A percentile compares a stretch with the other conserved stretches of the same genome.
Conservation (phyloP, 2,888 invertebrate genomes). For the Lycophotia porphyrea region DNA sequence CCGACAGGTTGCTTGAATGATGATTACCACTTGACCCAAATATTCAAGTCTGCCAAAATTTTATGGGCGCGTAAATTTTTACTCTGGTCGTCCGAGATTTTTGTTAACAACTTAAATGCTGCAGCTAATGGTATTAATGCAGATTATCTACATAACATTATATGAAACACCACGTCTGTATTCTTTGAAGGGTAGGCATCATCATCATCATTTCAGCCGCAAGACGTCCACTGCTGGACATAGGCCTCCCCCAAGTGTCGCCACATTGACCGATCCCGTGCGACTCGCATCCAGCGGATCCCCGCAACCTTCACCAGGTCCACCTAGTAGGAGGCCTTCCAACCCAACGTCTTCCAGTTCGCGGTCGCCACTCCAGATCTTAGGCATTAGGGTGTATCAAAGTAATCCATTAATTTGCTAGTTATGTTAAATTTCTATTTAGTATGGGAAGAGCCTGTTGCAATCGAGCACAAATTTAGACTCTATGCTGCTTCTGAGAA, state of each 20-base stretch:
- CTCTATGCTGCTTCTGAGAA: neutral
- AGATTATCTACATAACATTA: neutral
- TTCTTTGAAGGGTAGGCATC: neutral
- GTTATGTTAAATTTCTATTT: neutral
- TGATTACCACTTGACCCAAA: constrained; percentile 45
- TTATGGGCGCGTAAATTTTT: constrained; percentile 29
- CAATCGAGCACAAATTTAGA: neutral
- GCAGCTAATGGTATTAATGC: neutral
- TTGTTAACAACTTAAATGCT: neutral
- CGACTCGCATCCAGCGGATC: too few relatives aligned
- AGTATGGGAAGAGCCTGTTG: neutral
- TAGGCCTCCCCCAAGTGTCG: too few relatives aligned
- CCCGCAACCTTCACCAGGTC: too few relatives aligned
- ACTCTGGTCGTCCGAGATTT: neutral
- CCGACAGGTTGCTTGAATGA: constrained; percentile 25
- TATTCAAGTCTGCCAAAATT: constrained; percentile 26
- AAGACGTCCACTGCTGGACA: too few relatives aligned
- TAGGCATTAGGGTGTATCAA: neutral
- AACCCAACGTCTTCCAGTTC: too few relatives aligned
- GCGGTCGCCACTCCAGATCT: too few relatives aligned
- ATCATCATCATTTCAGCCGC: too few relatives aligned
- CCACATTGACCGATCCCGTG: too few relatives aligned
- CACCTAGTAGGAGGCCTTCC: too few relatives aligned
- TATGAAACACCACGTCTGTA: neutral
- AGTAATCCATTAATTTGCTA: neutral